phyloP scores from a whole-genome alignment of 2,888 invertebrate genomes.

The Patella pellucida region DNA sequence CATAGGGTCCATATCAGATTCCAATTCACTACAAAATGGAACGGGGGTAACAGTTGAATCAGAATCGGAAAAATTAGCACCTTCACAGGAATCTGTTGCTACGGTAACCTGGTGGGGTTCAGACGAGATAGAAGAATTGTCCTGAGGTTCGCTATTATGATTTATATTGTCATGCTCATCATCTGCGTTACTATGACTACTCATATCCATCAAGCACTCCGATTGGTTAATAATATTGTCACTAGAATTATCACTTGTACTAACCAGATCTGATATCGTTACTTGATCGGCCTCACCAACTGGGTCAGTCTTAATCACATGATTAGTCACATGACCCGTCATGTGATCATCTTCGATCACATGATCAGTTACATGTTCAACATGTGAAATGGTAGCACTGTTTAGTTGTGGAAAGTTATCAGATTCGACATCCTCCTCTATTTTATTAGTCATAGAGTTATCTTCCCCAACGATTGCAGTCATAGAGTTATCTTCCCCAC shows the following conservation, averaged over 20 bases:
- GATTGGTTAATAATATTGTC: not conserved
- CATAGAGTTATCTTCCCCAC: too few species aligned
- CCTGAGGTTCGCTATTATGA: too few species aligned
- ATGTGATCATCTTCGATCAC: not conserved
- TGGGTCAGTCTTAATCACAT: not conserved
- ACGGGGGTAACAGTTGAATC: slow-evolving; percentile 17
- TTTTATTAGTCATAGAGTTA: slow-evolving; percentile 4
- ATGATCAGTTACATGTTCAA: slow-evolving; percentile 21
- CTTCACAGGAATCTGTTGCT: slow-evolving; percentile 20
- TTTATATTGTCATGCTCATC: too few species aligned
- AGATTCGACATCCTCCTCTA: slow-evolving; percentile 27
- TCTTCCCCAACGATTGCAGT: too few species aligned
- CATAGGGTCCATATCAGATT: slow-evolving; percentile 20
- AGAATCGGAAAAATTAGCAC: slow-evolving; percentile 22
- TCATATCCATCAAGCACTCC: not conserved
- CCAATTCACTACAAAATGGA: slow-evolving; percentile 15
- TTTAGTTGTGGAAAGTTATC: slow-evolving; percentile 9
- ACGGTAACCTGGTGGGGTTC: not conserved
- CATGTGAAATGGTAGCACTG: slow-evolving; percentile 21
- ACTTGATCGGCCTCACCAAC: slow-evolving; percentile 20
- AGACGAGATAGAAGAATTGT: not conserved
- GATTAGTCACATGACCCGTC: not conserved
- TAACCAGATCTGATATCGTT: slow-evolving; percentile 1
- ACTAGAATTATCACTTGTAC: not conserved
- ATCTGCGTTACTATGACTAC: too few species aligned